These are phyloP conservation scores for Hydrotaea cyrtoneurina DNA, from an alignment of 2,888 invertebrate genomes.

Conservation along the genomic window DNA sequence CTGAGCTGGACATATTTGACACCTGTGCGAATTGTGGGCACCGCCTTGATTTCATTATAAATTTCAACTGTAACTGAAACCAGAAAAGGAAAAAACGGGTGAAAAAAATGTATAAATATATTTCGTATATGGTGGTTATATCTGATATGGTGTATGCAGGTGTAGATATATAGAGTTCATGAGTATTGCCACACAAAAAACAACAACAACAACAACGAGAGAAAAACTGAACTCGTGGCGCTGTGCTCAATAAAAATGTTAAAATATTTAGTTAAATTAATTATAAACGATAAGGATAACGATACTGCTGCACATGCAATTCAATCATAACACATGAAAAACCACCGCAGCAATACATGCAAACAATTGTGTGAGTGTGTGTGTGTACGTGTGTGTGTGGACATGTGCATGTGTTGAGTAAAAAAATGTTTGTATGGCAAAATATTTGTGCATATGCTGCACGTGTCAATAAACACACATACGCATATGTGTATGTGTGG, in stretches of 20 bases:
- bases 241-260: conserved; percentile 57
- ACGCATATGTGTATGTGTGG: neutral
- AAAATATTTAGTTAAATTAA: conserved; percentile 65
- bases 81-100: conserved; percentile 16
- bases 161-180: neutral
- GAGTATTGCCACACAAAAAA: neutral
- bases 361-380: no score
- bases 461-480: neutral
- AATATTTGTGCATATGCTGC: neutral
- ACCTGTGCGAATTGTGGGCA: conserved; percentile 68
- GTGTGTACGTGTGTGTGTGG: neutral
- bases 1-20: conserved; percentile 75
- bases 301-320: conserved; percentile 54
- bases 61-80: conserved; percentile 70
- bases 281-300: conserved; percentile 55
- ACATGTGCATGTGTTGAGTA: no score
- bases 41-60: conserved; percentile 56
- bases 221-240: neutral
- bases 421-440: no score
- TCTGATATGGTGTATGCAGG: neutral
- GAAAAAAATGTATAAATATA: conserved; percentile 20
- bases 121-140: neutral
- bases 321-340: conserved; percentile 43
- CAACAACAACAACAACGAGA: no score
- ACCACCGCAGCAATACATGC: neutral